Evolutionary conservation across 1,140 invertebrate species (phyloP).

Genomic region (Heliothis subflexa): DNA sequence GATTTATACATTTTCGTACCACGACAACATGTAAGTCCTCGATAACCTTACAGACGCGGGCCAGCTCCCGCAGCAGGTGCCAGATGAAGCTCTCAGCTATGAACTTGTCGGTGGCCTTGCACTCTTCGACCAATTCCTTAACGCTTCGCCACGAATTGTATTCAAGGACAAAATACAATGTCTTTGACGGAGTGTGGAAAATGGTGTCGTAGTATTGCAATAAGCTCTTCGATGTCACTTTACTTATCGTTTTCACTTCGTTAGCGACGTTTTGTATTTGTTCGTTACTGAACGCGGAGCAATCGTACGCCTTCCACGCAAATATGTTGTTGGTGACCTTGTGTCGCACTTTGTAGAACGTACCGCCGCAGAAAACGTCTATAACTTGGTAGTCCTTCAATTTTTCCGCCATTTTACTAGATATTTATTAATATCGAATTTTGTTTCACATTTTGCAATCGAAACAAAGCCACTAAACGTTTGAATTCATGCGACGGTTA

Average conservation of each 20-base stretch:
- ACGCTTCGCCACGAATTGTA: constrained; percentile 76
- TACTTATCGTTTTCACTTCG: constrained; percentile 79
- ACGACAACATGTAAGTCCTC: constrained; percentile 67
- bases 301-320: constrained; percentile 81
- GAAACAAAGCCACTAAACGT: constrained; percentile 79
- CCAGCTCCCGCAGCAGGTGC: constrained; percentile 77
- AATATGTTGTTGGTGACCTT: constrained; percentile 84
- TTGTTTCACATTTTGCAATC: constrained; percentile 75
- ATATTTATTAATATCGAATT: constrained; percentile 54
- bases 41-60: constrained; percentile 68
- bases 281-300: constrained; percentile 74
- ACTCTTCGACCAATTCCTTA: constrained; percentile 69
- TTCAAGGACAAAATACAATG: constrained; percentile 82
- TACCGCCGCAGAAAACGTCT: constrained; percentile 79
- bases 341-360: constrained; percentile 83
- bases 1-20: constrained; percentile 71
- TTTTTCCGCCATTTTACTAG: constrained; percentile 75
- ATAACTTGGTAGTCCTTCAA: constrained; percentile 83
- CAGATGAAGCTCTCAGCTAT: constrained; percentile 81
- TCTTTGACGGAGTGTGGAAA: constrained; percentile 76
- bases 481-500: constrained; percentile 74
- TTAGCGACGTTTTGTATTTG: constrained; percentile 77
- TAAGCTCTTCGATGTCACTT: constrained; percentile 70
- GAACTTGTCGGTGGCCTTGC: constrained; percentile 69
- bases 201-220: constrained; percentile 80